Conservation (phyloP, 2,113 vertebrate genomes). For the Austrofundulus limnaeus region DNA sequence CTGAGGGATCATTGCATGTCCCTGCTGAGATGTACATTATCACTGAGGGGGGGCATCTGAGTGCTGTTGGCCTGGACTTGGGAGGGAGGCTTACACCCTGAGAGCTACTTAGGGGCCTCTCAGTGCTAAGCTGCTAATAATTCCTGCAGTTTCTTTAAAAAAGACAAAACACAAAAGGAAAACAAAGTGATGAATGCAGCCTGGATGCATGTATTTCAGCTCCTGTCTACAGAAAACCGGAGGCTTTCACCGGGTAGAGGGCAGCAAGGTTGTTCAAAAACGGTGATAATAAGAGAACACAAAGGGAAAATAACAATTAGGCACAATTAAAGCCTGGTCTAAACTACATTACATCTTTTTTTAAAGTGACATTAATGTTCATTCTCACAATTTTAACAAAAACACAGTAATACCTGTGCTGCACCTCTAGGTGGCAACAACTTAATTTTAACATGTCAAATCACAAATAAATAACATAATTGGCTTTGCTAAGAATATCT, state of each 20-base stretch:
- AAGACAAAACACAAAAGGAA: conserved; percentile 59
- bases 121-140: conserved; percentile 77
- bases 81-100: conserved; percentile 73
- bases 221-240: conserved; percentile 19
- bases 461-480: no score
- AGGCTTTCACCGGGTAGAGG: conserved; percentile 6
- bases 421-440: no score
- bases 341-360: no score
- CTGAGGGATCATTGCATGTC: conserved; percentile 67
- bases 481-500: no score
- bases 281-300: conserved; percentile 10
- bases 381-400: neutral
- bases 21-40: conserved; percentile 71
- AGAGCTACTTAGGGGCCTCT: conserved; percentile 74
- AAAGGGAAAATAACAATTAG: neutral
- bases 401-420: no score
- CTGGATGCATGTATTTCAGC: conserved; percentile 45
- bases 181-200: conserved; percentile 72
- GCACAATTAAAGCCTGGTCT: no score
- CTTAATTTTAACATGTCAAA: no score
- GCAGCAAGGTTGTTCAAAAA: neutral
- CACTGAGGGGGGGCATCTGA: conserved; percentile 53
- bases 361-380: no score
- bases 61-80: conserved; percentile 63
- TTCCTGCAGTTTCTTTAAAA: conserved; percentile 63